Base-by-base conservation (phyloP, 2,888 invertebrate genomes). In the Drosophila imparisetae region DNA sequence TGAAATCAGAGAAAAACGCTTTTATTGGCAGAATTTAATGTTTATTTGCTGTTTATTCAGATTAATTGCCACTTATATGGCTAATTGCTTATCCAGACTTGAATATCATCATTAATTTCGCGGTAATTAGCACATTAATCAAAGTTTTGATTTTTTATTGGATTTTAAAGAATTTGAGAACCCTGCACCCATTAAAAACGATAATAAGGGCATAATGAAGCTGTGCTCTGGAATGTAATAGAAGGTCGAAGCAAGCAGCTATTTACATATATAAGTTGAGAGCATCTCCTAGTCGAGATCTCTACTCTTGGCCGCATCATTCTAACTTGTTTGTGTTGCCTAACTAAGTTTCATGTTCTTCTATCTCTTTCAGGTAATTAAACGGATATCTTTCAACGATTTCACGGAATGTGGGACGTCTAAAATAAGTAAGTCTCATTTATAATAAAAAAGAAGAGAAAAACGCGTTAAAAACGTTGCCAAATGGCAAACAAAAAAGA, bases 341-440 rank as follows among this genome's bases (percentile, higher is more conserved):
- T 42, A 62, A 69, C 68, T 82, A 70, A 84, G 66, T 70, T 58
- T 42, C 45, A 30, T 6, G 38, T n/a, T 70, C 66, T 48, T 86
- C 50, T 66, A 45, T 78, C 65, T 75, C 68, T 86, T 89, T 67
- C 80, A 85, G 85, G 85, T 85, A 85, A 87, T 87, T 85, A 87
- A 87, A 81, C 70, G 60, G 49, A 55, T 42, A 67, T 83, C 64
- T 73, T 60, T 72, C 75, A 78, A 64, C 67, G 57, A 74, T 74
- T 75, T 75, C 52, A 63, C 38, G 72, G 72, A 59, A 62, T 60
- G 58, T 58, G 52, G 36, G 49, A 21, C 29, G 72, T 55, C 49
- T 57, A 53, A 76, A 69, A 66, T 67, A 78, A 86, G 69, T 80
- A 78, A 58, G 64, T 48, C 69, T 73, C 72, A 81, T 89, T 79